Base-by-base conservation (phyloP, 2,888 invertebrate genomes). In the Lagria hirta region DNA sequence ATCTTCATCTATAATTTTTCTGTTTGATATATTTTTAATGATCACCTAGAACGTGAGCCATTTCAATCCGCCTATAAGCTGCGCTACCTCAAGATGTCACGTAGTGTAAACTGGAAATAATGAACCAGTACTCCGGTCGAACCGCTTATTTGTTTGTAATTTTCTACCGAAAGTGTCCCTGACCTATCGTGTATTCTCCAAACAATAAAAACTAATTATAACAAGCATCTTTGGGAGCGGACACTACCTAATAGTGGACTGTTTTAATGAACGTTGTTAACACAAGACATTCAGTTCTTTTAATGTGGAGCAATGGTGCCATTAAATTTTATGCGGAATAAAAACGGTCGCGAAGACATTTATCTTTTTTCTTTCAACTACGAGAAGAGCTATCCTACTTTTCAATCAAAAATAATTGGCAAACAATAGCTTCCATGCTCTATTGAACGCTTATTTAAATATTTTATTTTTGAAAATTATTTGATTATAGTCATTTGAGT, bases 11-110 rank as follows among this genome's bases (percentile, higher is more conserved):
- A 10, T 28, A 10, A 20, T 36, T 36, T 32, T 36, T 18, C 12
- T n/a, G 21, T 37, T 37, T 37, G 37, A 21, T 14, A 20, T 28
- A 34, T 37, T 37, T 28, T 28, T 37, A 37, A 37, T 28, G 36
- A 36, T 27, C 28, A 10, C 37, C 22, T 37, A 21, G 20, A 21
- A 28, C 20, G 3, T 18, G n/a, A n/a, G n/a, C n/a, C n/a, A n/a
- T n/a, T n/a, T n/a, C n/a, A n/a, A n/a, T n/a, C n/a, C n/a, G n/a
- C n/a, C n/a, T n/a, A n/a, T n/a, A n/a, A n/a, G n/a, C n/a, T n/a
- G n/a, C n/a, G n/a, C n/a, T n/a, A n/a, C n/a, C n/a, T n/a, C n/a
- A n/a, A n/a, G n/a, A n/a, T n/a, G n/a, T n/a, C n/a, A n/a, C n/a
- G n/a, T n/a, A n/a, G n/a, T n/a, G n/a, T n/a, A n/a, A n/a, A n/a